Conservation (phyloP, 2,888 invertebrate genomes). For the Microctonus hyperodae region DNA sequence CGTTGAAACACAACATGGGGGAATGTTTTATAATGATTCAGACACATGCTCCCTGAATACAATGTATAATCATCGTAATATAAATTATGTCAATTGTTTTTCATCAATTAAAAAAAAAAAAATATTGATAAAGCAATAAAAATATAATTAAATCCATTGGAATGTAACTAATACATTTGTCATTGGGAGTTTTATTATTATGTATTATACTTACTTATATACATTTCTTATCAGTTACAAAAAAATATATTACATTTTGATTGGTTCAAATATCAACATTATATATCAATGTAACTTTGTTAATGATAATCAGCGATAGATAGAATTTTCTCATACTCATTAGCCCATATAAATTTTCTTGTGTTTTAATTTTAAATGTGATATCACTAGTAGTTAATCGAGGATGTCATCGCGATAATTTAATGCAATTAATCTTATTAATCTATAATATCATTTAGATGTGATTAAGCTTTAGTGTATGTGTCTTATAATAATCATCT, state of each 20-base stretch:
- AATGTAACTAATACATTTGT: neutral
- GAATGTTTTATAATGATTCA: neutral
- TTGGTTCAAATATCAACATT: neutral
- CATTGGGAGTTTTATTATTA: neutral
- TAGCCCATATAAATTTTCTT: neutral
- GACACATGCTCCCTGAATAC: neutral
- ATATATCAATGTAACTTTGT: neutral
- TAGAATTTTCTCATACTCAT: neutral
- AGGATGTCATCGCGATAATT: constrained; percentile 23
- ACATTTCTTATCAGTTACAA: neutral
- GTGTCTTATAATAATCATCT: no score
- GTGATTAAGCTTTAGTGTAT: no score
- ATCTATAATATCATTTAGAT: no score
- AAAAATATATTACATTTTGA: neutral
- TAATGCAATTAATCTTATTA: constrained; percentile 26
- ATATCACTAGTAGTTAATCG: constrained; percentile 17
- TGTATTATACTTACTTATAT: no score
- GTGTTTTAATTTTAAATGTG: constrained; percentile 4
- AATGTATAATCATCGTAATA: neutral
- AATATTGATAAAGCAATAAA: neutral
- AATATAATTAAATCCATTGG: neutral
- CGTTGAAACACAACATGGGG: neutral
- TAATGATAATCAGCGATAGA: neutral
- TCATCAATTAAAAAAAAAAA: neutral
- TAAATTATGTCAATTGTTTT: neutral